These are phyloP conservation scores for Danio rerio DNA, from an alignment of 2,113 vertebrate species.

Conservation along the genomic window GRCz12tu NC_133193.1:37634501-37635000, in stretches of 20 bases:
- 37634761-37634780: background rate
- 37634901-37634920: background rate
- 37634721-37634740: background rate
- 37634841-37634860: slow-evolving; percentile 15
- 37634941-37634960: slow-evolving; percentile 9
- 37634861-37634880: background rate
- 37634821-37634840: slow-evolving; percentile 9
- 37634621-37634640: slow-evolving; percentile 40
- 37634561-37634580: slow-evolving; percentile 5
- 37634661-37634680: slow-evolving; percentile 34
- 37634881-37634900: background rate
- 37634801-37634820: slow-evolving; percentile 5
- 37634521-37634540: background rate
- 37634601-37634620: slow-evolving; percentile 24
- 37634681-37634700: slow-evolving; percentile 24
- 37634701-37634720: background rate
- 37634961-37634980: slow-evolving; percentile 1
- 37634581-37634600: slow-evolving; percentile 29
- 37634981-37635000: slow-evolving; percentile 7
- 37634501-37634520: too few relatives aligned
- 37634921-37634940: background rate
- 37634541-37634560: background rate
- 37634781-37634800: slow-evolving; percentile 1
- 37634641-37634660: background rate
- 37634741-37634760: background rate